Evolutionary conservation across 2,113 vertebrate species (phyloP), one percentile per base, ranked within the genome.

Genomic region (Cervus canadensis): DNA sequence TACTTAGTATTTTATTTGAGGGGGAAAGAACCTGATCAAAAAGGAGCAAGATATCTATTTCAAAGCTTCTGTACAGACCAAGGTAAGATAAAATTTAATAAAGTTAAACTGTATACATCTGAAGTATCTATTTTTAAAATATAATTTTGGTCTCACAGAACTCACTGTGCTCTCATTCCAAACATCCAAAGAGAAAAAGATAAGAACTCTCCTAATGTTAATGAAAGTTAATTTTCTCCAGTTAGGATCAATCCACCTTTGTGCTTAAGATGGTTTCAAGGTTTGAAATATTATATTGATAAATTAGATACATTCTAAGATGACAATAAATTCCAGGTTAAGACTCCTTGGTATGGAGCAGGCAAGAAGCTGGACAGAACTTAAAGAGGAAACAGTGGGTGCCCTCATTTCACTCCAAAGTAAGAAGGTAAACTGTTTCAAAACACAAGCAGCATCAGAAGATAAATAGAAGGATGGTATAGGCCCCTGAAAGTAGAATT

Each of bases 181-280:
- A 16, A 86, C 82, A 89, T 11, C 8, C 52, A 94, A 89, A 74
- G 43, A 95, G 54, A 60, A 81, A 95, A 91, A 91, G 74, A 94
- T 93, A 93, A 97, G 78, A 92, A 95, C 59, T 89, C 71, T 86
- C 25, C 59, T 62, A 83, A 13, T 56, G 14, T 91, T 97, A 96
- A 89, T 91, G 54, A 94, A 97, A 94, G 28, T n/a, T 93, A 59
- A 91, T 95, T 91, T 96, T 96, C 30, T 95, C 71, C 28, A 94
- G 11, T 90, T 96, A 92, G 23, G 84, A 1, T 36, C 30, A 96
- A 87, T 67, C 33, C 8, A 48, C 21, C 25, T 50, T 87, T 52
- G 23, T 79, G 36, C 28, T 92, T 71, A 89, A 95, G 67, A 60
- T 96, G 26, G 9, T 86, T 89, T 95, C 59, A 93, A 91, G 60